phyloP scores from a whole-genome alignment of 2,797 vertebrate genomes.

The Pseudotriccus pelzelni region DNA sequence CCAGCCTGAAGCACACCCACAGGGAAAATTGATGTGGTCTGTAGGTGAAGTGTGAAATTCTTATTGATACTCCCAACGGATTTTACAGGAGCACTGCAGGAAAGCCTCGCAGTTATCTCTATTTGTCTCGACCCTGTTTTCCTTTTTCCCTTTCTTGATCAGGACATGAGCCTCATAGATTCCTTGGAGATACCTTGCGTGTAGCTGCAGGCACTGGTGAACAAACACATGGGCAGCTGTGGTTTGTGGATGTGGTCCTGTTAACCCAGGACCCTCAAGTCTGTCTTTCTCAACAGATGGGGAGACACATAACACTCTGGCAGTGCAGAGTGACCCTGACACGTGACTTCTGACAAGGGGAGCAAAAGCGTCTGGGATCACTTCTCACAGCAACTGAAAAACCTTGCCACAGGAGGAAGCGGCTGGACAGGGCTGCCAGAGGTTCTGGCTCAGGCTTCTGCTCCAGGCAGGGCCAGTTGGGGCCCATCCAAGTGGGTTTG shows the following conservation, averaged over 20 bases:
- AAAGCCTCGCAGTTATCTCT: fast-evolving
- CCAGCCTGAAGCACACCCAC: background rate
- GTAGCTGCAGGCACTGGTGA: background rate
- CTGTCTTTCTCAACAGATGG: background rate
- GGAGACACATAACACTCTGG: fast-evolving
- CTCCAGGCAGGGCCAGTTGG: background rate
- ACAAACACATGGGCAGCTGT: background rate
- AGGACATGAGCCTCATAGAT: background rate
- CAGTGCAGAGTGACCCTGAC: background rate
- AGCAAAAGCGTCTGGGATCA: background rate
- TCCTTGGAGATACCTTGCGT: background rate
- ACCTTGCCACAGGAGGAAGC: background rate
- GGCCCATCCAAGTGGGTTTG: fast-evolving
- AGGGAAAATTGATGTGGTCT: background rate
- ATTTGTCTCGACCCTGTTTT: background rate
- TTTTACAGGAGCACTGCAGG: background rate
- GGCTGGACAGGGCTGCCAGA: background rate
- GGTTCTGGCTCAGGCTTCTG: background rate
- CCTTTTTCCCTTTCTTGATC: background rate
- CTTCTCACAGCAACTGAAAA: background rate
- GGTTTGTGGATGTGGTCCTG: background rate
- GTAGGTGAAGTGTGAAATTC: background rate
- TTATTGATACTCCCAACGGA: background rate
- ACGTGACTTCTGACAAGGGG: background rate
- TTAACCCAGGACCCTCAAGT: background rate